Evolutionary conservation across 2,797 vertebrate species (phyloP).

Genomic region (Saguinus oedipus): DNA sequence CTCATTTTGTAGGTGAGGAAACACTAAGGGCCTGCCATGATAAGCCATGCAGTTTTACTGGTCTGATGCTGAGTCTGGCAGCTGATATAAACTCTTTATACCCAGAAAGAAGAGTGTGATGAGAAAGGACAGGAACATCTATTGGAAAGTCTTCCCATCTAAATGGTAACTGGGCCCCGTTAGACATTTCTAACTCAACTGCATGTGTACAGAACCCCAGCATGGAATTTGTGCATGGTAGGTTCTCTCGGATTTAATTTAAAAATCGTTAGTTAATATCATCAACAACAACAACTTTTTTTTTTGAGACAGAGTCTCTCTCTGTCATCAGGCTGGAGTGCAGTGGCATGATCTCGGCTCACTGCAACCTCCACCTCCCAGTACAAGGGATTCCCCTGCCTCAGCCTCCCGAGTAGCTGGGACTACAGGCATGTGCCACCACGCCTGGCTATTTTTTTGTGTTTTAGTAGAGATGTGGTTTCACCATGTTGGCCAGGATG

Average conservation of each 20-base stretch:
- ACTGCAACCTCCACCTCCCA: neutral
- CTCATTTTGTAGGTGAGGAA: neutral
- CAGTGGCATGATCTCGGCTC: neutral
- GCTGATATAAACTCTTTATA: neutral
- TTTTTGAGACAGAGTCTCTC: neutral
- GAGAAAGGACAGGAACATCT: neutral
- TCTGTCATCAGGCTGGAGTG: neutral
- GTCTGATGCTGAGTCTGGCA: neutral
- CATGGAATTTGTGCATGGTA: neutral
- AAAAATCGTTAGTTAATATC: neutral
- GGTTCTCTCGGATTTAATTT: slow-evolving; percentile 3
- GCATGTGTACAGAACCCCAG: neutral
- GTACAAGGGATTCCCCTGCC: too few relatives aligned
- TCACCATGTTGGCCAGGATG: too few relatives aligned
- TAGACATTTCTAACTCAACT: neutral
- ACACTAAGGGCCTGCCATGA: neutral
- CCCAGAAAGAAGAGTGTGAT: neutral
- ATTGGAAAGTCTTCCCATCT: neutral
- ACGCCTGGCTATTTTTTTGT: too few relatives aligned
- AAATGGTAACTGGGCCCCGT: neutral
- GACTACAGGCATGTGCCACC: too few relatives aligned
- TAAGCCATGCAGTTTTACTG: neutral
- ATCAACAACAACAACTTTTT: neutral
- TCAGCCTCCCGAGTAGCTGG: too few relatives aligned
- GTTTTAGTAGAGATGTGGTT: too few relatives aligned